These are phyloP conservation scores for Pyrochroa serraticornis DNA, from an alignment of 2,888 invertebrate genomes.

Conservation along the genomic window DNA sequence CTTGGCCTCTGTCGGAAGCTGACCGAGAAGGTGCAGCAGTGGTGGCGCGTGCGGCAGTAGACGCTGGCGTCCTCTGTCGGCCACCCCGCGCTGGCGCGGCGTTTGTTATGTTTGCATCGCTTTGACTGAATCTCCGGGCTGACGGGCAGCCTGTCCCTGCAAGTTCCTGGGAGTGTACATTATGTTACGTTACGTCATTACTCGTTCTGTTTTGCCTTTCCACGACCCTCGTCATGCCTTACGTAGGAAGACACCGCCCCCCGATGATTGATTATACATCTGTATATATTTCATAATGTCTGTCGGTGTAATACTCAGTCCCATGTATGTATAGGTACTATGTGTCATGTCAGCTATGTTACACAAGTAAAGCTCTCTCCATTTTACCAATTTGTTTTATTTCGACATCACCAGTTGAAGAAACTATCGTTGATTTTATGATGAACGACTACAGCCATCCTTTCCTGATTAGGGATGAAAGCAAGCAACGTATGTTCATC, in stretches of 20 bases:
- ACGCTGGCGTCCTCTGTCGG: conserved; percentile 47
- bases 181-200: conserved; percentile 23
- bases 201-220: conserved; percentile 42
- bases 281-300: conserved; percentile 52
- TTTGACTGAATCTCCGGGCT: conserved; percentile 55
- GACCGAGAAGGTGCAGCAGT: conserved; percentile 81
- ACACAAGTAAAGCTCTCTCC: conserved; percentile 61
- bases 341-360: conserved; percentile 60
- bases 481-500: too few relatives aligned
- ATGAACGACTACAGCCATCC: too few relatives aligned
- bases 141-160: conserved; percentile 47
- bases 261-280: conserved; percentile 46
- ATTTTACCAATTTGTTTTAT: conserved; percentile 47
- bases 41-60: conserved; percentile 83
- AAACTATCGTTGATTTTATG: too few relatives aligned
- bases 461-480: too few relatives aligned
- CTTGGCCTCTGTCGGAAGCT: conserved; percentile 89
- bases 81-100: conserved; percentile 57
- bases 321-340: conserved; percentile 58
- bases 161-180: conserved; percentile 49
- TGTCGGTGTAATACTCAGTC: conserved; percentile 58
- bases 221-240: conserved; percentile 55
- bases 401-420: not conserved
- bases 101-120: conserved; percentile 54
- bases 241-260: conserved; percentile 53